Evolutionary conservation across 2,113 vertebrate species (phyloP).

Genomic region (Hippocampus comes): DNA sequence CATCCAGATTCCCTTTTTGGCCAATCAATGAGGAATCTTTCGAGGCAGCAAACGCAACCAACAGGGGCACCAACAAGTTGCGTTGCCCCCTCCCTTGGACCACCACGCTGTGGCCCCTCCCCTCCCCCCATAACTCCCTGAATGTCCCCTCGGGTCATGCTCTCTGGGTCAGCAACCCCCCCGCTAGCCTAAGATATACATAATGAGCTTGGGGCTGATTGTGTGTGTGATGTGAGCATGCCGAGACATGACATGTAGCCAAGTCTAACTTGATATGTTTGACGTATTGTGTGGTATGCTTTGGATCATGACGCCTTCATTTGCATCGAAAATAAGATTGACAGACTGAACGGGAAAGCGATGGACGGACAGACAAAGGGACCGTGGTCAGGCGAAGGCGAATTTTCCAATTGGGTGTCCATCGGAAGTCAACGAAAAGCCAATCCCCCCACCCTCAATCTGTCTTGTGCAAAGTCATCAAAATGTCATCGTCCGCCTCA

Average conservation of each 20-base stretch:
- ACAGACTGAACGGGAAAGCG: too few species aligned
- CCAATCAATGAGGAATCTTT: slow-evolving; percentile 29
- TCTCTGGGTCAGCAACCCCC: slow-evolving; percentile 36
- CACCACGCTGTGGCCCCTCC: not conserved
- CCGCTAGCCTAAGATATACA: slow-evolving; percentile 44
- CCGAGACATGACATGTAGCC: not conserved
- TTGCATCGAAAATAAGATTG: too few species aligned
- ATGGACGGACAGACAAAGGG: too few species aligned
- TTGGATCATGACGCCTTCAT: not conserved
- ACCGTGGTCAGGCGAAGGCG: not conserved
- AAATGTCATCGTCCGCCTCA: slow-evolving; percentile 30
- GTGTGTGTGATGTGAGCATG: slow-evolving; percentile 9
- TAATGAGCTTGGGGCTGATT: slow-evolving; percentile 53
- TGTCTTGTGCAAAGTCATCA: slow-evolving; percentile 24
- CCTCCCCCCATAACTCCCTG: slow-evolving; percentile 19
- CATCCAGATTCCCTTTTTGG: slow-evolving; percentile 1
- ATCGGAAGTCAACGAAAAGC: slow-evolving; percentile 4
- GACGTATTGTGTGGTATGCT: not conserved
- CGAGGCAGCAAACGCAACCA: slow-evolving; percentile 30
- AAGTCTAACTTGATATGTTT: not conserved
- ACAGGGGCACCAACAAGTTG: slow-evolving; percentile 48
- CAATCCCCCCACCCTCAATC: not conserved
- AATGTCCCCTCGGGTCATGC: slow-evolving; percentile 52
- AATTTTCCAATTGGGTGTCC: not conserved
- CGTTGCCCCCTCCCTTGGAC: slow-evolving; percentile 23